Evolutionary conservation across 2,888 invertebrate genomes (phyloP).

Genomic region (Mimachlamys varia): DNA sequence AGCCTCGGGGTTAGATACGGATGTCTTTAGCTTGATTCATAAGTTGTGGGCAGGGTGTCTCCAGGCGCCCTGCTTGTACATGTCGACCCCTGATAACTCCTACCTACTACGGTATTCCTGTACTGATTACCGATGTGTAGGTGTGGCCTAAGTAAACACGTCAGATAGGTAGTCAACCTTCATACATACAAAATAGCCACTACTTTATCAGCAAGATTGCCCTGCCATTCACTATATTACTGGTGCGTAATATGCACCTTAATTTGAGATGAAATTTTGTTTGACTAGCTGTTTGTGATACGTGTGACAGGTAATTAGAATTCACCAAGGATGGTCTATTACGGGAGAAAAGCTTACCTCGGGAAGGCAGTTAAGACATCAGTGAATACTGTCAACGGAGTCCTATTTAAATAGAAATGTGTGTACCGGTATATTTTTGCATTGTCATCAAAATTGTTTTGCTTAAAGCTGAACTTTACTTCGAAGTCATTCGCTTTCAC

Average conservation of each 20-base stretch:
- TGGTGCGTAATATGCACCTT: not conserved
- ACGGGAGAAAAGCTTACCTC: not conserved
- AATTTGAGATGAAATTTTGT: not conserved
- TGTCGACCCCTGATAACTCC: slow-evolving; percentile 29
- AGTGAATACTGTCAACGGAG: too few species aligned
- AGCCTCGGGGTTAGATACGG: not conserved
- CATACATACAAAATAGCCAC: not conserved
- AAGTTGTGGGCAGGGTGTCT: slow-evolving; percentile 6
- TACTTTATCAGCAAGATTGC: not conserved
- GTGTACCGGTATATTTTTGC: too few species aligned
- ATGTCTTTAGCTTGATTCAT: not conserved
- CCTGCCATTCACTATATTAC: not conserved
- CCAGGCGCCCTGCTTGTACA: not conserved
- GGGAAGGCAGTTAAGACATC: not conserved
- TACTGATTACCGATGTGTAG: not conserved
- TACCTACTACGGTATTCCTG: slow-evolving; percentile 23
- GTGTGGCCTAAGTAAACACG: slow-evolving; percentile 5
- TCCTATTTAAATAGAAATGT: too few species aligned
- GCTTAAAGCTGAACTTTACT: too few species aligned
- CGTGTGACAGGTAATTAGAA: slow-evolving; percentile 1
- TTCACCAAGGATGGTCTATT: not conserved
- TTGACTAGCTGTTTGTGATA: not conserved
- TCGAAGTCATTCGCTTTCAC: too few species aligned
- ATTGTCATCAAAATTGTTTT: too few species aligned
- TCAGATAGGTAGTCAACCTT: not conserved